Evolutionary conservation across 2,888 invertebrate species (phyloP), one percentile per base, ranked within the genome.

Genomic region (Nomada ruficornis): DNA sequence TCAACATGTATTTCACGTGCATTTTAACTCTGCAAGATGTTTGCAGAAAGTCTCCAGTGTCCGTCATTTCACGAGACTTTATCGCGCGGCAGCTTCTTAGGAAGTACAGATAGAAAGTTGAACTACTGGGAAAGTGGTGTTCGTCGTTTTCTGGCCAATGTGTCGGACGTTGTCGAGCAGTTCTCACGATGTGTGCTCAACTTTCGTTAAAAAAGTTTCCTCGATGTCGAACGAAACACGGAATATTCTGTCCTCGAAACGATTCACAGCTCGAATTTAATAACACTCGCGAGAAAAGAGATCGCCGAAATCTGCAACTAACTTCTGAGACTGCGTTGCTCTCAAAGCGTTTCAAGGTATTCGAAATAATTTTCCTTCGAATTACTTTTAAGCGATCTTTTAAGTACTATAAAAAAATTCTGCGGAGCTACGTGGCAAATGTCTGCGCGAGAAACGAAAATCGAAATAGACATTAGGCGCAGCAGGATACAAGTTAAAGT

Each of bases 401-500:
- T 7, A 36, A 36, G 36, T 1, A 36, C 7, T 7, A 5, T 7
- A 36, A 36, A 7, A 7, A 7, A 36, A 7, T 36, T 36, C 7
- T 5, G 36, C 36, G 36, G 7, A 7, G 0, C 36, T 7, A 0
- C 36, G 36, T 7, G 36, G 5, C 0, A 36, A 36, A 36, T 7
- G 7, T 36, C 7, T 7, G 36, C 5, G 36, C 36, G 36, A 36
- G 36, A 47, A 73, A 72, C n/a, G 36, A 64, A 72, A 76, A 23
- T 36, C 36, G 44, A 64, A 78, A 72, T 26, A 23, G 10, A 11
- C 18, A 42, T 7, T 20, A 47, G 20, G 26, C 36, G 42, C 36
- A 55, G 36, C 7, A 63, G 29, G 36, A n/a, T 29, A 64, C 26
- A 52, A 52, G 59, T 83, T 71, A 55, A 69, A 74, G 63, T 73